Evolutionary conservation across 35 echinoderm and acorn worm genomes (phyloP), one percentile per base, ranked within the genome.

Genomic region (Ptychodera flava): DNA sequence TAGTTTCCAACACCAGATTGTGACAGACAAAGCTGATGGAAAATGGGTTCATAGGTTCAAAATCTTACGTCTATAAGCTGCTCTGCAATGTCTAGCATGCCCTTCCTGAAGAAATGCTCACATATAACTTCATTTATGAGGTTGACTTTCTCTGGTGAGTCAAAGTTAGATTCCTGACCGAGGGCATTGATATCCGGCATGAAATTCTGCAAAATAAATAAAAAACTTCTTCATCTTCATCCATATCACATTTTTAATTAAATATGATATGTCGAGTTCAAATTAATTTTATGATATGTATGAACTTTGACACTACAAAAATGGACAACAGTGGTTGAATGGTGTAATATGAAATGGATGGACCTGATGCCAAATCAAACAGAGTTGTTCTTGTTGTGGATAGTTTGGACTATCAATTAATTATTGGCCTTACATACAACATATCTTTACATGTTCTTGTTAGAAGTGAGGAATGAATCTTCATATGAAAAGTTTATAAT

Each of bases 31-130:
- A n/a, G n/a, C n/a, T n/a, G n/a, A n/a, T n/a, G n/a, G n/a, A n/a
- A n/a, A n/a, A n/a, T n/a, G n/a, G n/a, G n/a, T n/a, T n/a, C n/a
- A n/a, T n/a, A n/a, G n/a, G n/a, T n/a, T n/a, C n/a, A n/a, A n/a
- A n/a, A n/a, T n/a, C n/a, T 81, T n/a, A 97, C 95, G 89, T 91
- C 78, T 31, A 90, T 91, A 36, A 99, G 90, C 38, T 85, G 87
- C n/a, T 94, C 93, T 34, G 96, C 96, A 86, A 99, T 94, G 53
- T 99, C 96, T 31, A 99, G 85, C 96, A 99, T 94, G 10, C 92
- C 96, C 75, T 94, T 90, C 15, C 96, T 76, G 28, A 94, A 79
- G 38, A 99, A 99, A 79, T 99, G 96, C 83, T 99, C 96, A 91
- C 90, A 94, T 29, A 99, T 90, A 6, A 99, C 96, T 33, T 92